Evolutionary conservation across 2,888 invertebrate genomes (phyloP), one percentile per base, ranked within the genome.

Genomic region (Ornithoptera alexandrae): DNA sequence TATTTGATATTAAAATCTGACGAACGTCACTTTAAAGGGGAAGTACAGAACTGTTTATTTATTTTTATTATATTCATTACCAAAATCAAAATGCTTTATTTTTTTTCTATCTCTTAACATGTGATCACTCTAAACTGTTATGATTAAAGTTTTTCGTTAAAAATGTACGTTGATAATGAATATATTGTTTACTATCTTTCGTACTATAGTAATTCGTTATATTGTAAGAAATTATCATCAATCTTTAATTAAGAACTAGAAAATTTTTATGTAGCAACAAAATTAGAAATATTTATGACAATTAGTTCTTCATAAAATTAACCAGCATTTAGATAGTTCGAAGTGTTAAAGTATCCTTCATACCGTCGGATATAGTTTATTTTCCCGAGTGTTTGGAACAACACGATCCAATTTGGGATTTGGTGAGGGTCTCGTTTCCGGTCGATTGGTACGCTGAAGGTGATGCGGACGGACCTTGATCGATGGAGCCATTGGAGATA

Each of bases 401-500:
- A 61, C 70, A 67, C 67, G 78, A 79, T 79, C 80, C 79, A 84
- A 85, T 84, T 84, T 84, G 79, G 79, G 80, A 81, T 82, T 80
- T 79, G 75, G 80, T 70, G 53, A 67, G 82, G 83, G 82, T 83
- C 84, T 81, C 79, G 85, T 89, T 91, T 91, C 88, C 90, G 87
- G 88, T 86, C 87, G 86, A 88, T 84, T 86, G 91, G 84, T 80
- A 80, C 79, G 78, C 76, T 89, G 91, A 91, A 87, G 87, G 85
- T 91, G 90, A 92, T 90, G 85, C 81, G 86, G 86, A 73, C 78
- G 84, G 92, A 92, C 84, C 87, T 88, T 92, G 92, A 92, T 92
- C 90, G 92, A 92, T 92, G 90, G 82, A 88, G 87, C 85, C 81
- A 83, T 82, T 83, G 81, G 82, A 84, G 86, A 86, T 85, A 86